Evolutionary conservation across 35 echinoderm and acorn worm genomes (phyloP).

Genomic region (Stichopus chloronotus): DNA sequence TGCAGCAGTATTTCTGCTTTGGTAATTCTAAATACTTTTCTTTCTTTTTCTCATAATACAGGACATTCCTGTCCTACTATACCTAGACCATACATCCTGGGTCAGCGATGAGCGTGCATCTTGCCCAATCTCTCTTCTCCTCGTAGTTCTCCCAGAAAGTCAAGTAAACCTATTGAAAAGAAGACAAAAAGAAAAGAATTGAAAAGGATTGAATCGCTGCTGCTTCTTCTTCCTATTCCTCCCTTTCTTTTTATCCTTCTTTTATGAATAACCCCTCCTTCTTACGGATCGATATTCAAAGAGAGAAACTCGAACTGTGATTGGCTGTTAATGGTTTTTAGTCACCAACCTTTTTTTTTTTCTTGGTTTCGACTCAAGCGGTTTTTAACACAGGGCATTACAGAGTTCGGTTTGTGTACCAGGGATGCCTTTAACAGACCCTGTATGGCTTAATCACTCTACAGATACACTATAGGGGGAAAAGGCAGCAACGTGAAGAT

Average conservation of each 20-base stretch:
- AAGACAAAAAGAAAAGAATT: slow-evolving; percentile 6
- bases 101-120: neutral
- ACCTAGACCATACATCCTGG: neutral
- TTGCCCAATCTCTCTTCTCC: neutral
- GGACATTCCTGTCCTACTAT: neutral
- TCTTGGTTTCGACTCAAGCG: neutral
- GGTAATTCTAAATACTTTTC: no score
- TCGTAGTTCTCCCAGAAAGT: neutral
- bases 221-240: neutral
- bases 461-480: neutral
- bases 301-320: slow-evolving; percentile 31
- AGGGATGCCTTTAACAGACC: neutral
- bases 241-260: neutral
- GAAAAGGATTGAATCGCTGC: no score
- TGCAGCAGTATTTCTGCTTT: neutral
- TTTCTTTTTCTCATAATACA: neutral
- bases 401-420: neutral
- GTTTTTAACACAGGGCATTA: neutral
- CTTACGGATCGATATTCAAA: slow-evolving; percentile 47
- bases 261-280: slow-evolving; percentile 45
- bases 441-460: neutral
- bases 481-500: neutral
- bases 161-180: slow-evolving; percentile 38
- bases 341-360: slow-evolving; percentile 35
- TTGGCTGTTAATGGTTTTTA: neutral